These are phyloP conservation scores for Ennomos quercinarius DNA, from an alignment of 2,888 invertebrate species.

Conservation along the genomic window DNA sequence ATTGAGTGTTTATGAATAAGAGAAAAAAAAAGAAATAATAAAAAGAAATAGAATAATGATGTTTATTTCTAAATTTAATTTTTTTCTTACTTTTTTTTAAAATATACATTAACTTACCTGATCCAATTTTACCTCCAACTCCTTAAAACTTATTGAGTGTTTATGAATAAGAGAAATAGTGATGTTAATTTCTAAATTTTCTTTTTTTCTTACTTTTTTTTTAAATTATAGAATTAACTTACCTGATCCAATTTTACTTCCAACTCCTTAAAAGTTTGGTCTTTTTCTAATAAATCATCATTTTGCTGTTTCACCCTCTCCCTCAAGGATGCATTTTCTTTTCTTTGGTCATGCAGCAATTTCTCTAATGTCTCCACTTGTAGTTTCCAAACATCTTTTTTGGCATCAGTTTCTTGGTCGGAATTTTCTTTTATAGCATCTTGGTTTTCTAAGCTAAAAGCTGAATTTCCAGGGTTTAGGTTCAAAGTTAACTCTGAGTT, in stretches of 20 bases:
- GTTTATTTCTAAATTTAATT: no score
- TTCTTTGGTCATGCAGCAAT: conserved; percentile 68
- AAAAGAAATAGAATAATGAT: no score
- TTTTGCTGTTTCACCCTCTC: conserved; percentile 69
- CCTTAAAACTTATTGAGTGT: no score
- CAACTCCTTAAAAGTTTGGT: conserved; percentile 73
- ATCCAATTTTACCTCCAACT: no score
- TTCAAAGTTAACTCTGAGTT: not conserved
- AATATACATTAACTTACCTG: no score
- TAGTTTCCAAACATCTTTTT: conserved; percentile 56
- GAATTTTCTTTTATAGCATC: conserved; percentile 4
- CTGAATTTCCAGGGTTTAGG: not conserved
- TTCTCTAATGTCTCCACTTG: conserved; percentile 74
- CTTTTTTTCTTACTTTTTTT: no score
- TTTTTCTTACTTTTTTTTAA: no score
- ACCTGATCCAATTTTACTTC: conserved; percentile 82
- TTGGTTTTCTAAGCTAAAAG: conserved; percentile 12
- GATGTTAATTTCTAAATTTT: conserved; percentile 1
- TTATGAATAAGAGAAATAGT: no score
- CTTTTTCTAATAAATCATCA: conserved; percentile 70
- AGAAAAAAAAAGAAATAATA: no score
- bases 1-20: not conserved
- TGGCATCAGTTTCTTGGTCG: conserved; percentile 26
- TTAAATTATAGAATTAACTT: conserved; percentile 39
- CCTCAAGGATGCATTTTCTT: conserved; percentile 63